Evolutionary conservation across 2,797 vertebrate genomes (phyloP), one percentile per base, ranked within the genome.

Genomic region (Periophthalmus magnuspinnatus): DNA sequence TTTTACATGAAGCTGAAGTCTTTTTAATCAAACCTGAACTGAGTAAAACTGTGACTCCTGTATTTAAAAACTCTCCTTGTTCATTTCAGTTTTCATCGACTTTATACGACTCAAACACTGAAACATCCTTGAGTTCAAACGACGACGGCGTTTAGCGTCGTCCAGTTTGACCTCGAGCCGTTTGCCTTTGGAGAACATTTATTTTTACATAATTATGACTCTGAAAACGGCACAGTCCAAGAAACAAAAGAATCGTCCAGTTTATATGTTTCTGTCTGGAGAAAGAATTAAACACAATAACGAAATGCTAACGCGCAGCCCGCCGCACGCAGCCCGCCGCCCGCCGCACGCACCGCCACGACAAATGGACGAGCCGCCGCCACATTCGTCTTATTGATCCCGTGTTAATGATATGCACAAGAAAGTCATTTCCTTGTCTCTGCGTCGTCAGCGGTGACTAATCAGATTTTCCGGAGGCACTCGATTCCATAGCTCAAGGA

Each of bases 341-440:
- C 68, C 76, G 68, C 66, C 79, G 77, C 59, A 81, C 50, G 82
- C 88, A 91, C 88, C 91, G 85, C 86, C 83, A 85, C 72, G 92
- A 92, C 93, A 92, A 95, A 93, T 92, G 93, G 89, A 83, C 83
- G 41, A 78, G 75, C 89, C 66, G 86, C 89, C 87, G 80, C 86
- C 86, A 80, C 89, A 93, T 95, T 93, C 74, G 82, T 94, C 90
- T 91, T 90, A 96, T 96, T 93, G 95, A 96, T 95, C 94, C 93
- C 85, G 78, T 89, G 92, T 91, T 94, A 96, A 96, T 94, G 84
- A 93, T 94, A 96, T 95, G 93, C 94, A 95, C 88, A 92, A 88
- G 90, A 95, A 96, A 95, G 92, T 94, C 92, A 95, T 96, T 95
- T 94, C 94, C 93, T 94, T 91, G 88, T 82, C 84, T 91, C 91